These are phyloP conservation scores for Sinella curviseta DNA, from an alignment of 1,140 invertebrate species.

Conservation along the genomic window DNA sequence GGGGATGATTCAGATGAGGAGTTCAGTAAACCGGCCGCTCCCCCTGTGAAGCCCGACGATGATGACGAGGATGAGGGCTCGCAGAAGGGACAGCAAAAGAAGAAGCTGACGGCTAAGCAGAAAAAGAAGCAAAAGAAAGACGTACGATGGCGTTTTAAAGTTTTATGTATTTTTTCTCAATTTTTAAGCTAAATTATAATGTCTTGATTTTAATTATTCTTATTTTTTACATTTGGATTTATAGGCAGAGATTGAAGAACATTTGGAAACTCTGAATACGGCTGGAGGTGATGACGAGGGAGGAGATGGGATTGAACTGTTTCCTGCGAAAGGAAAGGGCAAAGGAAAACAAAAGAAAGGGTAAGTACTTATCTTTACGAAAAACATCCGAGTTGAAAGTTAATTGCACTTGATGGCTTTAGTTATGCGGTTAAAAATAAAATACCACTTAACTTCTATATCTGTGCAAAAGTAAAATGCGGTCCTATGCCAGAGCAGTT, in stretches of 20 bases:
- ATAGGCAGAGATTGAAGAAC: not conserved
- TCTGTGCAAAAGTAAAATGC: slow-evolving; percentile 18
- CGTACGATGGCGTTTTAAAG: not conserved
- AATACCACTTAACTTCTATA: not conserved
- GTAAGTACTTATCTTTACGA: not conserved
- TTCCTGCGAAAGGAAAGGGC: slow-evolving; percentile 4
- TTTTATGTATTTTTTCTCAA: not conserved
- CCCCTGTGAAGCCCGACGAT: not conserved
- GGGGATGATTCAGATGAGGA: slow-evolving; percentile 9
- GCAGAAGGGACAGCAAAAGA: not conserved
- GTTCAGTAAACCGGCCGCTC: not conserved
- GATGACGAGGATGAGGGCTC: not conserved
- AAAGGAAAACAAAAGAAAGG: not conserved
- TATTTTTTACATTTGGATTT: too few species aligned
- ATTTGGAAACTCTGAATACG: not conserved
- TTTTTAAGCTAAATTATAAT: not conserved
- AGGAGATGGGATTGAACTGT: not conserved
- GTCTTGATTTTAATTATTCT: not conserved
- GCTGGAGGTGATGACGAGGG: not conserved
- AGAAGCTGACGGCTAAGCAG: slow-evolving; percentile 8
- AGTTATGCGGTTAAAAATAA: not conserved
- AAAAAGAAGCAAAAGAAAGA: slow-evolving; percentile 21
- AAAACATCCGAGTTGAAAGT: not conserved
- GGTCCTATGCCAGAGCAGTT: slow-evolving; percentile 8
- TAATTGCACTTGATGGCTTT: slow-evolving; percentile 17